Percentiles rank a stretch among this genome's conserved stretches.
Conservation (phyloP, 2,797 vertebrate genomes). For the Microtus agrestis region DNA sequence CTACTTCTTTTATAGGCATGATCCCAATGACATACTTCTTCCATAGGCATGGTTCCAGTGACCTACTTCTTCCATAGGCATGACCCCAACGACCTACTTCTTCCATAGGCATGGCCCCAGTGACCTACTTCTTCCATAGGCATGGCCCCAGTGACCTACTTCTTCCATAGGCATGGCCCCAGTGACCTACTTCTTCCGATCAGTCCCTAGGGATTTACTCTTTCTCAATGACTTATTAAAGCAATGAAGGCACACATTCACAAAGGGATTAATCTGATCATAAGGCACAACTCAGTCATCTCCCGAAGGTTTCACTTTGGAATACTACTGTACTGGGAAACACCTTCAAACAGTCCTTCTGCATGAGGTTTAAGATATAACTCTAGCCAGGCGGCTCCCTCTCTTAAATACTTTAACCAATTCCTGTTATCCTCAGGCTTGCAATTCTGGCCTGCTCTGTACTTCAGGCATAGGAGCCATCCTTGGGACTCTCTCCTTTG, state of each 20-base stretch:
- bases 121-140: not conserved
- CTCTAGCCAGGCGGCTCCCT: not conserved
- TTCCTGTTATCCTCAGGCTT: not conserved
- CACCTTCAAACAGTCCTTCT: not conserved
- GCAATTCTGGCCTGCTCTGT: not conserved
- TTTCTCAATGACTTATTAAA: not conserved
- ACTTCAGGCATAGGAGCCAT: not conserved
- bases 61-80: not conserved
- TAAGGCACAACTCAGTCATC: not conserved
- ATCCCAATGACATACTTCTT: not conserved
- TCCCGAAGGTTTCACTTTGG: not conserved
- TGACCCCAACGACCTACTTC: not conserved
- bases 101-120: fast-evolving
- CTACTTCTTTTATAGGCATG: not conserved
- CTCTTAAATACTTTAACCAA: not conserved
- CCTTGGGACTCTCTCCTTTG: not conserved
- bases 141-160: not conserved
- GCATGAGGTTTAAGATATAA: not conserved
- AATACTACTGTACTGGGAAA: not conserved
- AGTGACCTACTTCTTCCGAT: not conserved
- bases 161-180: not conserved
- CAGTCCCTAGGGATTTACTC: not conserved
- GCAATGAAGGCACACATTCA: not conserved
- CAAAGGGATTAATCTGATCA: not conserved
- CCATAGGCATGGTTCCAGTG: not conserved